Evolutionary conservation across 2,113 vertebrate genomes (phyloP).

Genomic region (Mirounga angustirostris): DNA sequence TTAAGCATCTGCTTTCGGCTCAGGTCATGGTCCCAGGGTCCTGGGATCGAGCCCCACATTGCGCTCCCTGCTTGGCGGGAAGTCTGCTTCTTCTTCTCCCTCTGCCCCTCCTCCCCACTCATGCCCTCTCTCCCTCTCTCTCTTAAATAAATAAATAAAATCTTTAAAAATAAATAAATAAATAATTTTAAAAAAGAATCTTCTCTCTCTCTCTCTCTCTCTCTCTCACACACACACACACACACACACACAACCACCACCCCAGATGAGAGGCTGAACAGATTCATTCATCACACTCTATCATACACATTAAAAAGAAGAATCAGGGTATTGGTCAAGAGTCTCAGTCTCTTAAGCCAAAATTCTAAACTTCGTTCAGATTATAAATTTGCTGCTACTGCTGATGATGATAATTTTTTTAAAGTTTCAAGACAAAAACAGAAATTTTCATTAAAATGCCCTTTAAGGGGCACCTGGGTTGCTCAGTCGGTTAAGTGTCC

Average conservation of each 20-base stretch:
- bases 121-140: too few relatives aligned
- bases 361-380: conserved; percentile 46
- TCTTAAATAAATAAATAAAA: too few relatives aligned
- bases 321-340: not conserved
- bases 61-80: too few relatives aligned
- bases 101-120: too few relatives aligned
- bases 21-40: too few relatives aligned
- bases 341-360: conserved; percentile 20
- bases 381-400: not conserved
- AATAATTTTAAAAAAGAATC: too few relatives aligned
- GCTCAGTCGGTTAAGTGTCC: too few relatives aligned
- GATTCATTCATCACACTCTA: not conserved
- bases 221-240: not conserved
- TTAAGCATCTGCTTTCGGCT: too few relatives aligned
- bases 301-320: conserved; percentile 5
- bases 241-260: not conserved
- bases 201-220: not conserved
- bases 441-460: not conserved
- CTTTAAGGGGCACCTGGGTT: not conserved
- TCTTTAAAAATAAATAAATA: too few relatives aligned
- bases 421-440: conserved; percentile 27
- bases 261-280: not conserved
- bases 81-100: too few relatives aligned
- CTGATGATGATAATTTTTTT: not conserved
- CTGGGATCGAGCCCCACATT: too few relatives aligned